Evolutionary conservation across 2,888 invertebrate genomes (phyloP).

Genomic region (Agrochola lota): DNA sequence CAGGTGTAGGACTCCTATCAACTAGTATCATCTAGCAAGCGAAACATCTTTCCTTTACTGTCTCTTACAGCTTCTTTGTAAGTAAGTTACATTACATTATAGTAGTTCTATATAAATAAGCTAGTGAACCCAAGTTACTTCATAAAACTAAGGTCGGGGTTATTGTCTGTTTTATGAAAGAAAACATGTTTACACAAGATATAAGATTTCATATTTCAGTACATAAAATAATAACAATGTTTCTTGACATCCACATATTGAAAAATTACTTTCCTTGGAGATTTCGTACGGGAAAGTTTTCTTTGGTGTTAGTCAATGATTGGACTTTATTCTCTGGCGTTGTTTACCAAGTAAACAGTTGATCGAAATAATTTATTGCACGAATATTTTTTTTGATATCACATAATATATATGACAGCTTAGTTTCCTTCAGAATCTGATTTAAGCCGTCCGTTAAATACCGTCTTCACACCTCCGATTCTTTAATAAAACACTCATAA

Average conservation of each 20-base stretch:
- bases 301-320: background rate
- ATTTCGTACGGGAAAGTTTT: background rate
- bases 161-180: slow-evolving; percentile 26
- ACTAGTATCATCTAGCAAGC: background rate
- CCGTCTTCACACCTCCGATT: slow-evolving; percentile 1
- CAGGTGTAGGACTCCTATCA: slow-evolving; percentile 16
- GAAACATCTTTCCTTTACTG: background rate
- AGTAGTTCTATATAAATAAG: slow-evolving; percentile 25
- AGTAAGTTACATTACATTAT: slow-evolving; percentile 10
- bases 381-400: background rate
- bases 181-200: slow-evolving; percentile 8
- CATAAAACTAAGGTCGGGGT: slow-evolving; percentile 14
- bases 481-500: slow-evolving; percentile 39
- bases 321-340: background rate
- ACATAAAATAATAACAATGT: slow-evolving; percentile 12
- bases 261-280: background rate
- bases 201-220: slow-evolving; percentile 1
- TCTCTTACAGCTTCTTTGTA: background rate
- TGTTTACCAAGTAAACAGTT: background rate
- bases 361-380: background rate
- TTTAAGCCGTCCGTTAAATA: background rate
- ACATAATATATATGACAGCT: background rate
- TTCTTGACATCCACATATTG: background rate
- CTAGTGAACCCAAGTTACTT: slow-evolving; percentile 18
- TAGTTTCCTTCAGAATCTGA: background rate